phyloP scores from a whole-genome alignment of 2,113 vertebrate species.

The Gracilinanus agilis region DNA sequence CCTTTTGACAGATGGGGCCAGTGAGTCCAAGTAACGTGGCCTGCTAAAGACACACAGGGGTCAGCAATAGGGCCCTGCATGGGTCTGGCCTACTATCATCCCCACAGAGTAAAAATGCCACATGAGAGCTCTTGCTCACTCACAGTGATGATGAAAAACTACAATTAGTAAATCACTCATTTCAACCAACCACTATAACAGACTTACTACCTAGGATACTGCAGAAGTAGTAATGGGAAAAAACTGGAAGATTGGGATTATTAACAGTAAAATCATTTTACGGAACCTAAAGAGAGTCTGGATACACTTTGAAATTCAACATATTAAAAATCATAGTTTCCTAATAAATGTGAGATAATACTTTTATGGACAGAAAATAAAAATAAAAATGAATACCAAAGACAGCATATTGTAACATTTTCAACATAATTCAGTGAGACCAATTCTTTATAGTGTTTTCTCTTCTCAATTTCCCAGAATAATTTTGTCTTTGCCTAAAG shows the following conservation, averaged over 20 bases:
- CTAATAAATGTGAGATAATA: slow-evolving; percentile 19
- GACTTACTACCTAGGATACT: slow-evolving; percentile 31
- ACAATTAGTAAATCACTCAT: slow-evolving; percentile 42
- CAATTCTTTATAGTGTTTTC: not conserved
- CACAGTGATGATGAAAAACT: not conserved
- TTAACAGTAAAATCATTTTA: not conserved
- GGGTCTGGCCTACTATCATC: slow-evolving; percentile 9
- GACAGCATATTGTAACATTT: not conserved
- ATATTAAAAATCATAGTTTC: not conserved
- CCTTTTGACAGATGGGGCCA: not conserved
- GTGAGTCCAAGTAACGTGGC: not conserved
- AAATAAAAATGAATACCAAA: slow-evolving; percentile 21
- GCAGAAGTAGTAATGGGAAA: not conserved
- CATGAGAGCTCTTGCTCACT: slow-evolving; percentile 16
- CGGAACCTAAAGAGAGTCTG: not conserved
- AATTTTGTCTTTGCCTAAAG: slow-evolving; percentile 46
- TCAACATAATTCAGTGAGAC: not conserved
- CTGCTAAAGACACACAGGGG: slow-evolving; percentile 25
- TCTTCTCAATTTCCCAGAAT: not conserved
- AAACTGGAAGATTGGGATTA: not conserved
- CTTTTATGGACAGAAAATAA: slow-evolving; percentile 11
- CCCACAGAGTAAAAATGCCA: slow-evolving; percentile 33
- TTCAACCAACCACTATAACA: not conserved
- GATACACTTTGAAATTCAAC: not conserved
- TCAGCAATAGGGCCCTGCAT: not conserved